A percentile compares a stretch with the other conserved stretches of the same genome.
These are phyloP conservation scores for Clanis bilineata DNA, from an alignment of 2,888 invertebrate species.

Conservation along the genomic window DNA sequence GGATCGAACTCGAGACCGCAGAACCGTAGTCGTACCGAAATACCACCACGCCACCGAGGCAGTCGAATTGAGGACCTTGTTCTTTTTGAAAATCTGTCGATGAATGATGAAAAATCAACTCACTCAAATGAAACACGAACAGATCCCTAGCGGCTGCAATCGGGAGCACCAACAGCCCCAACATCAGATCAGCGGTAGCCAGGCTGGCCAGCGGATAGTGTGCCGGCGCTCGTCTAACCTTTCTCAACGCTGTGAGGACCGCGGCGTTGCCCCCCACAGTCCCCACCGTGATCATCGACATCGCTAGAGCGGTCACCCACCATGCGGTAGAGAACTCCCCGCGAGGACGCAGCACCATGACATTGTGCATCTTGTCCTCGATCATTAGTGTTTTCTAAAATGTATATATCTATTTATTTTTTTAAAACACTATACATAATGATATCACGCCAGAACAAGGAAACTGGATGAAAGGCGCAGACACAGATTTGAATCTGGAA, in stretches of 20 bases:
- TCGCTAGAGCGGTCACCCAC: slow-evolving; percentile 45
- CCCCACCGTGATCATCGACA: slow-evolving; percentile 45
- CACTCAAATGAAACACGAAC: slow-evolving; percentile 71
- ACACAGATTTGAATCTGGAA: too few relatives aligned
- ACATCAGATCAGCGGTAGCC: slow-evolving; percentile 84
- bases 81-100: too few relatives aligned
- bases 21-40: too few relatives aligned
- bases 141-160: slow-evolving; percentile 81
- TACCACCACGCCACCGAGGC: too few relatives aligned
- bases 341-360: slow-evolving; percentile 38
- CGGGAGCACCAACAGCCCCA: slow-evolving; percentile 81
- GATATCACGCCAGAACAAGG: too few relatives aligned
- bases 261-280: slow-evolving; percentile 58
- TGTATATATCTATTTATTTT: too few relatives aligned
- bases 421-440: too few relatives aligned
- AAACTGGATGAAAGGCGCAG: too few relatives aligned
- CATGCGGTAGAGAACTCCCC: slow-evolving; percentile 45
- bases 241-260: slow-evolving; percentile 55
- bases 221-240: slow-evolving; percentile 73
- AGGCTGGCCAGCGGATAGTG: slow-evolving; percentile 86
- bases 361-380: slow-evolving; percentile 18
- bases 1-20: too few relatives aligned
- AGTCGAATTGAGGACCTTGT: too few relatives aligned
- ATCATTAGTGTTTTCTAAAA: neutral
- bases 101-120: slow-evolving; percentile 34